phyloP scores from a whole-genome alignment of 2,113 vertebrate species.

The Crocuta crocuta region DNA sequence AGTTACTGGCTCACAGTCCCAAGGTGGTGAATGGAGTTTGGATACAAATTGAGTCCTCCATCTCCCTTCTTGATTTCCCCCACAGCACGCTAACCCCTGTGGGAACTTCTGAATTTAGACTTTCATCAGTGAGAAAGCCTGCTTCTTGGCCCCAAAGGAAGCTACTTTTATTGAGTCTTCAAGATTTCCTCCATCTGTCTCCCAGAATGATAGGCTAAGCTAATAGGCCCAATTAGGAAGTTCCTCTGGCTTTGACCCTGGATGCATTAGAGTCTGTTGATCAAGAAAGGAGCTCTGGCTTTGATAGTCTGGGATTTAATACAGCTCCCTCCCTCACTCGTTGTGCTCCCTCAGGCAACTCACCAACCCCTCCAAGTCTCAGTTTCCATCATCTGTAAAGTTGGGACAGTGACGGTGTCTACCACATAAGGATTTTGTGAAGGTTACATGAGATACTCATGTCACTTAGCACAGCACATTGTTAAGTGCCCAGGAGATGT shows the following conservation, averaged over 20 bases:
- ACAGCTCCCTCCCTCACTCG: background rate
- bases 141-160: constrained; percentile 65
- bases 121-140: constrained; percentile 62
- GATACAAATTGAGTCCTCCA: constrained; percentile 47
- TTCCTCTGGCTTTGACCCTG: constrained; percentile 31
- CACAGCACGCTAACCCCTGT: background rate
- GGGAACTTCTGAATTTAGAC: constrained; percentile 71
- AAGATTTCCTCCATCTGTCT: constrained; percentile 58
- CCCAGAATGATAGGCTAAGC: constrained; percentile 53
- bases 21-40: background rate
- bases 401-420: too few relatives aligned
- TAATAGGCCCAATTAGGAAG: constrained; percentile 58
- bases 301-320: background rate
- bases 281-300: background rate
- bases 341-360: background rate
- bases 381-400: background rate
- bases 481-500: background rate
- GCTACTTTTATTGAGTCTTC: constrained; percentile 54
- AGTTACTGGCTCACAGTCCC: constrained; percentile 39
- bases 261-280: background rate
- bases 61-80: constrained; percentile 10
- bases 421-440: background rate
- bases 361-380: background rate
- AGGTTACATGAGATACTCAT: background rate
- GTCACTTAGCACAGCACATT: background rate